Percentiles rank a stretch among this genome's conserved stretches.
These are phyloP conservation scores for Leguminivora glycinivorella DNA, from an alignment of 1,140 invertebrate species.

Conservation along the genomic window DNA sequence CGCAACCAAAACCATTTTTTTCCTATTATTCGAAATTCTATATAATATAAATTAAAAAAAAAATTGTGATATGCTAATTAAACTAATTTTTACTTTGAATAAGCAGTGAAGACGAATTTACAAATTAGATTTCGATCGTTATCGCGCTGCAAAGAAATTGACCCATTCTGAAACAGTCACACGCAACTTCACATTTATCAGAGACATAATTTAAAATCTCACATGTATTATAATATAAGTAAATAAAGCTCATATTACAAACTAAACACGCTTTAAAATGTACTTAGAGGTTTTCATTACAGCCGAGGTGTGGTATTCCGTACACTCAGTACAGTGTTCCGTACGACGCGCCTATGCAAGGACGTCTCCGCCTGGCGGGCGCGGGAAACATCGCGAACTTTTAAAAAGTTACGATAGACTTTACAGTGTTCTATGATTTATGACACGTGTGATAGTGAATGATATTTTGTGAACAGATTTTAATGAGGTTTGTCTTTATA, in stretches of 20 bases:
- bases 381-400: constrained; percentile 21
- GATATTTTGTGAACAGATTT: background rate
- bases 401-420: constrained; percentile 21
- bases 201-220: background rate
- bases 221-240: no score
- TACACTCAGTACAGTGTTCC: constrained; percentile 4
- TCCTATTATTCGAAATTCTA: no score
- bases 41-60: no score
- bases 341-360: constrained; percentile 14
- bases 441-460: constrained; percentile 24
- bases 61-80: no score
- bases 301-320: background rate
- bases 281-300: constrained; percentile 9
- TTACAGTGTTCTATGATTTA: constrained; percentile 10
- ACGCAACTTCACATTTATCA: background rate
- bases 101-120: background rate
- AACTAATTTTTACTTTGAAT: no score
- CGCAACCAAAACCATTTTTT: no score
- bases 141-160: background rate
- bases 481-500: constrained; percentile 11
- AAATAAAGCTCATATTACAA: background rate
- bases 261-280: constrained; percentile 2
- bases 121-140: background rate
- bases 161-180: background rate
- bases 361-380: constrained; percentile 9